Conservation (phyloP, 2,888 invertebrate species). For the Drosophila acutilabella region DNA sequence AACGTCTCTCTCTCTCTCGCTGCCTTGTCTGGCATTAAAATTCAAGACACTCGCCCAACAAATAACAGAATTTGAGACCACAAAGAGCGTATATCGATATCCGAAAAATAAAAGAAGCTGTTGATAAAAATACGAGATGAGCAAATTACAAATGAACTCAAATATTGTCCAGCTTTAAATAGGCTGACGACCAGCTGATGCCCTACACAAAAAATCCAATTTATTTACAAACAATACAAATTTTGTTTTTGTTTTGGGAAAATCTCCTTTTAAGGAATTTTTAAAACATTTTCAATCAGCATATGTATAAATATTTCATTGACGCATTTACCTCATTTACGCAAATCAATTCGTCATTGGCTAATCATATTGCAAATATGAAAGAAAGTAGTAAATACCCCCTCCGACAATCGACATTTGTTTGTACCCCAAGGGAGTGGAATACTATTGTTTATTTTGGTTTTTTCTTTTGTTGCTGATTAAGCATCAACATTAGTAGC, state of each 20-base stretch:
- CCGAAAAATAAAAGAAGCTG: constrained; percentile 18
- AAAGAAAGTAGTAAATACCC: not conserved
- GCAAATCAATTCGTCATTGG: not conserved
- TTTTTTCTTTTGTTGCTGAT: not conserved
- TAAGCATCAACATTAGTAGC: not conserved
- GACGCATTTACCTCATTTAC: too few species aligned
- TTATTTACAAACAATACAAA: too few species aligned
- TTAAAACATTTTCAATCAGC: too few species aligned
- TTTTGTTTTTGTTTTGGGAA: too few species aligned
- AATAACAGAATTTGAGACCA: constrained; percentile 9
- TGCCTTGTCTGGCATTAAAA: constrained; percentile 50
- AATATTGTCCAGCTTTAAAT: constrained; percentile 38
- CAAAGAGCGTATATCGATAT: constrained; percentile 57
- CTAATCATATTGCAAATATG: not conserved
- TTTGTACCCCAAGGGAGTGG: not conserved
- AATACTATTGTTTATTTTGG: not conserved
- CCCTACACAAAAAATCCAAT: not conserved
- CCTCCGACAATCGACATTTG: too few species aligned
- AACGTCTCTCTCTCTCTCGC: not conserved
- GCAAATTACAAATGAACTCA: constrained; percentile 61
- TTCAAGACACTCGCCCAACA: constrained; percentile 54
- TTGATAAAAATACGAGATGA: constrained; percentile 38
- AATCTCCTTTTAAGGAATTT: too few species aligned
- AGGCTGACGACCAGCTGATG: not conserved
- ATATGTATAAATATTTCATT: too few species aligned